Base-by-base conservation (phyloP, 2,113 vertebrate species). In the Oreamnos americanus region DNA sequence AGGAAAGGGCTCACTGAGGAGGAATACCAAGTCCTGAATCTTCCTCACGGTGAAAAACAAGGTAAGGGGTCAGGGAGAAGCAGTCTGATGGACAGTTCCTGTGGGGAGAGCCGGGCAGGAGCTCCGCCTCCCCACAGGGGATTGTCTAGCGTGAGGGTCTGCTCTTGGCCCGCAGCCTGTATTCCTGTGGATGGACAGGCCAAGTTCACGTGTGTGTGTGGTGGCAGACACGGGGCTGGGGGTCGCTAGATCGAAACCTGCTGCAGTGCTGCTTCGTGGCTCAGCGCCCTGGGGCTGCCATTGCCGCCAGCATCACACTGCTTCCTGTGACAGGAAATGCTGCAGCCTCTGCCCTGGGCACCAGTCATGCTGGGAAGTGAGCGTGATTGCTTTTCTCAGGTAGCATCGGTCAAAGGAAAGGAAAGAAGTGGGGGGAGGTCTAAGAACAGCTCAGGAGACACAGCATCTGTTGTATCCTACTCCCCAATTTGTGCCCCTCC, bases 281-380 rank as follows among this genome's bases (percentile, higher is more conserved):
- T 84, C 19, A 0, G 53, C 71, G 76, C 92, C 97, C 93, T 15
- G 43, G 47, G 87, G 58, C 53, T 92, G 87, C 91, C 51, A 64
- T 62, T 81, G 89, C 82, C 25, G 19, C 64, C 5, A 6, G 89
- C 57, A 86, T 91, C 76, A 93, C 55, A 89, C 7, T 64, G 67
- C 92, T 91, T 94, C 84, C 83, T 81, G 15, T 79, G 95, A 95
- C 2, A 23, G 95, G 71, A 95, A 91, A 90, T 58, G 94, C 39
- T 82, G 79, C 33, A 91, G 96, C 91, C 76, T 95, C 95, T 95
- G 96, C 94, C 90, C 87, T 88, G 96, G 96, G 97, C 83, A 96
- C 94, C 86, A 94, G 93, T 86, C 88, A 86, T 87, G 81, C 96
- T 97, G 92, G 74, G 90, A 98, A 91, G 94, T 51, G 86, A 98